Evolutionary conservation across 2,888 invertebrate genomes (phyloP), one percentile per base, ranked within the genome.

Genomic region (Labia minor): DNA sequence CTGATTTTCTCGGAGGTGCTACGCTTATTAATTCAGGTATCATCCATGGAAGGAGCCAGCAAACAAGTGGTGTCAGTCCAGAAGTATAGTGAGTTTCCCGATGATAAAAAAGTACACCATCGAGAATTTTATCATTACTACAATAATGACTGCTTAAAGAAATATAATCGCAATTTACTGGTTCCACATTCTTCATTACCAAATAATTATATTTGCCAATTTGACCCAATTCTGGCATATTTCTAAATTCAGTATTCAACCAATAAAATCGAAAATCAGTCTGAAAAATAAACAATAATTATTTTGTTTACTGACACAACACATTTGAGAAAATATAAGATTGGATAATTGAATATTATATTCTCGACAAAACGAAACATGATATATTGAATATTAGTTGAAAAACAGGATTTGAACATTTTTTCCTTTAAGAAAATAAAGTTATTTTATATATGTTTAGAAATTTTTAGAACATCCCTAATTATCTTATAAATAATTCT

Each of bases 51-150:
- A 88, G 93, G 1, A 98, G 79, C 97, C 97, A 98, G 1, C 89
- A 88, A 1, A 96, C 93, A 8, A 98, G 78, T 0, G 97, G 95
- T 0, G 94, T 92, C 64, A 82, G 78, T 1, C 92, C 93, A 65
- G 85, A 80, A 6, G 83, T 82, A 74, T 98, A 98, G 72, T 86
- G 86, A 0, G 87, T 85, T 69, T 85, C 81, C 72, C 88, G 89
- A 77, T 97, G 95, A 77, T 90, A 98, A 78, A 98, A 97, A 66
- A 97, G 79, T 37, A 95, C 76, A 0, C 98, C 98, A 77, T 97
- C 97, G 66, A 95, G 76, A 64, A 77, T 71, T n/a, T n/a, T n/a
- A n/a, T n/a, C n/a, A 0, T n/a, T n/a, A n/a, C n/a, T n/a, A n/a
- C n/a, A n/a, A n/a, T n/a, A n/a, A n/a, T n/a, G n/a, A n/a, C n/a